phyloP scores from a whole-genome alignment of 2,888 invertebrate species.

The Phengaris arion region DNA sequence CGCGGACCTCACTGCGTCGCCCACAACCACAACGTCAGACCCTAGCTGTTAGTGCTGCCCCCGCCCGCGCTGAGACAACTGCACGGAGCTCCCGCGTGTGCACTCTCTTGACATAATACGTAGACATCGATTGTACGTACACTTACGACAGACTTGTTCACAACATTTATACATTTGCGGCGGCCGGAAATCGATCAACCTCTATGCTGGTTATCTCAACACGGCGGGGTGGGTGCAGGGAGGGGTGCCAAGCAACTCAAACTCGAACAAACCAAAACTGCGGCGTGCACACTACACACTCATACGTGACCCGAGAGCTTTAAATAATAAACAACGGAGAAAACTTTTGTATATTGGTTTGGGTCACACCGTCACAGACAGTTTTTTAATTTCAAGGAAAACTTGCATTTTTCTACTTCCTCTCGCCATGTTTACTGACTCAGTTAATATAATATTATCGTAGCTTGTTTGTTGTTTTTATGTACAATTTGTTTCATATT shows the following conservation, averaged over 20 bases:
- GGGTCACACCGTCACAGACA: neutral
- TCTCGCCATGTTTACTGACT: too few relatives aligned
- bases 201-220: conserved; percentile 42
- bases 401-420: too few relatives aligned
- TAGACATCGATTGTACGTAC: conserved; percentile 3
- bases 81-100: conserved; percentile 6
- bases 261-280: conserved; percentile 39
- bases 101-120: neutral
- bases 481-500: neutral
- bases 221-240: conserved; percentile 51
- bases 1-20: conserved; percentile 55
- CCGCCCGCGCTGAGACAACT: conserved; percentile 35
- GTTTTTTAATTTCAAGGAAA: neutral
- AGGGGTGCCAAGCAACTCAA: conserved; percentile 65
- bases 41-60: conserved; percentile 39
- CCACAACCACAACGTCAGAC: conserved; percentile 50
- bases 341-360: neutral
- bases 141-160: neutral
- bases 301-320: conserved; percentile 33
- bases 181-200: neutral
- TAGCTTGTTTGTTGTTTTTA: too few relatives aligned
- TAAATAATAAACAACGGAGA: neutral
- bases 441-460: too few relatives aligned
- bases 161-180: conserved; percentile 1
- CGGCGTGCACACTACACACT: conserved; percentile 45